Conservation (phyloP, 2,113 vertebrate genomes). For the Brachyhypopomus occidentalis region DNA sequence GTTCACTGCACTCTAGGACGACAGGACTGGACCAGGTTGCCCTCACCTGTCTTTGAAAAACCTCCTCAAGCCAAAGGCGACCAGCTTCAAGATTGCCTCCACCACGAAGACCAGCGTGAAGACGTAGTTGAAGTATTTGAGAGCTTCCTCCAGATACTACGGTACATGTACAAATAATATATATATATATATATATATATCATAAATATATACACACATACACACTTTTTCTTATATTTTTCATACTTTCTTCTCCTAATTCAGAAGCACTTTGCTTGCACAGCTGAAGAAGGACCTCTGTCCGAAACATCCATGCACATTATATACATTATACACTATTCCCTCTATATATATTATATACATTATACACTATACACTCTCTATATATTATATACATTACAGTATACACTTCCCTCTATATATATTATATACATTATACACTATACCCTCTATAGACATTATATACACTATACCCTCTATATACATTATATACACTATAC, state of each 20-base stretch:
- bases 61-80: conserved; percentile 84
- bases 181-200: background rate
- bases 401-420: no score
- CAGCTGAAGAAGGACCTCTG: no score
- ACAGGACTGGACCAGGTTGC: background rate
- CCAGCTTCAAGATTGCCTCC: conserved; percentile 80
- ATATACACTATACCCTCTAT: no score
- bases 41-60: conserved; percentile 88
- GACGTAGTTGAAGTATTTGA: conserved; percentile 88
- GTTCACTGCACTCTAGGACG: background rate
- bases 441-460: no score
- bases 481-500: no score
- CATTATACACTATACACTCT: no score
- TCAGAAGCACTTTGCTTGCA: no score
- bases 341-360: no score
- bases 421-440: background rate
- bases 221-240: no score
- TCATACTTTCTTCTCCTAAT: no score
- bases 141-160: conserved; percentile 78
- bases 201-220: background rate
- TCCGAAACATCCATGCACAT: no score
- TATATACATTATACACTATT: background rate
- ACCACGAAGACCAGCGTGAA: conserved; percentile 86
- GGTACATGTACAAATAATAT: background rate
- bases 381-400: no score